A percentile compares a stretch with the other conserved stretches of the same genome.
phyloP scores from a whole-genome alignment of 2,113 vertebrate species.

The Acrocephalus arundinaceus region DNA sequence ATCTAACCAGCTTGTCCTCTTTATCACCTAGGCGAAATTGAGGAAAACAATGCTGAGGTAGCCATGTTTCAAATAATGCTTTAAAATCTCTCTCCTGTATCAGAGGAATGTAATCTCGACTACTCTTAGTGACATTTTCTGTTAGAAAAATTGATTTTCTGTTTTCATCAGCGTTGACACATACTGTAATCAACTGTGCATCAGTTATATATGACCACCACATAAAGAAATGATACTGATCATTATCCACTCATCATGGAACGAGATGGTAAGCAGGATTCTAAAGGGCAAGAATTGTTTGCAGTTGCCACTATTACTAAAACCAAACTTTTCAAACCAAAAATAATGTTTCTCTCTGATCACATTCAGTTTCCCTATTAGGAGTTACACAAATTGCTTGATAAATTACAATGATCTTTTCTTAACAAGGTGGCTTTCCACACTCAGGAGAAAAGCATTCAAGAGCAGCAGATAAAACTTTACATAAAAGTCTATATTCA shows the following conservation, averaged over 20 bases:
- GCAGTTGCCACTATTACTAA: background rate
- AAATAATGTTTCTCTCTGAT: background rate
- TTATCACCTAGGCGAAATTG: background rate
- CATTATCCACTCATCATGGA: background rate
- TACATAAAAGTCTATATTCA: background rate
- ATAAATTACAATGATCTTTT: background rate
- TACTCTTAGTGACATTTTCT: background rate
- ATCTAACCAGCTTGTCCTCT: background rate
- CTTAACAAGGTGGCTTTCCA: background rate
- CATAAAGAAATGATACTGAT: background rate
- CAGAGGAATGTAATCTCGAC: background rate
- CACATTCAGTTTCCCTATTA: background rate
- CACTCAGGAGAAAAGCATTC: background rate
- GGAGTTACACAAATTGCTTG: background rate
- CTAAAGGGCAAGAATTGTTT: background rate
- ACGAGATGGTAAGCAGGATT: background rate
- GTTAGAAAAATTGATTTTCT: background rate
- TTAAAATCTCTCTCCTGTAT: background rate
- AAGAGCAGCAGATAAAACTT: background rate
- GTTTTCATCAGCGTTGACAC: background rate
- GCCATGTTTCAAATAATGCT: background rate
- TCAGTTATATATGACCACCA: background rate
- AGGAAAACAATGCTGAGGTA: background rate
- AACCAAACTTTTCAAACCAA: background rate
- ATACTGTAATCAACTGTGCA: background rate